A percentile compares a stretch with the other conserved stretches of the same genome.
These are phyloP conservation scores for Echinarachnius parma DNA, from an alignment of 53 echinoderm and acorn worm genomes.

Conservation along the genomic window DNA sequence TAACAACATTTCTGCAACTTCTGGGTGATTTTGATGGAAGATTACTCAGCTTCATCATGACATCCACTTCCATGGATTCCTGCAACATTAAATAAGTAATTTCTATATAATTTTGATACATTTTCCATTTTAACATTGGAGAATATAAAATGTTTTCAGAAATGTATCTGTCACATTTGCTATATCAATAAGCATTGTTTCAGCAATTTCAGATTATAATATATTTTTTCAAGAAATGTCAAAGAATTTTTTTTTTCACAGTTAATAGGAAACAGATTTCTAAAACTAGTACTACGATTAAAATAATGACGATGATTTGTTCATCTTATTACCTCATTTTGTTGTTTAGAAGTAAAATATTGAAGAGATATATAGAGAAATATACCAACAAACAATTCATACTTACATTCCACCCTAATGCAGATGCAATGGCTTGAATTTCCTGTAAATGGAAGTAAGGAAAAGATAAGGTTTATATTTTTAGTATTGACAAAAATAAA, in stretches of 20 bases:
- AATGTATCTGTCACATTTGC: too few species aligned
- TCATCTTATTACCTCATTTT: background rate
- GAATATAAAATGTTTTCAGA: too few species aligned
- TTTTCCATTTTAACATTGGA: too few species aligned
- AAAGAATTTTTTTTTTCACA: too few species aligned
- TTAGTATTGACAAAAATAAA: background rate
- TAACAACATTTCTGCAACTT: slow-evolving; percentile 6
- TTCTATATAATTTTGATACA: too few species aligned
- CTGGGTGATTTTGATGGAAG: slow-evolving; percentile 5
- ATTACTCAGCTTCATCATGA: slow-evolving; percentile 30
- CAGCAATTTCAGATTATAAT: too few species aligned
- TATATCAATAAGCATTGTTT: too few species aligned
- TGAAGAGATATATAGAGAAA: background rate
- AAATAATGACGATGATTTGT: too few species aligned
- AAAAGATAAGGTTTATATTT: background rate
- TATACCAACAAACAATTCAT: background rate
- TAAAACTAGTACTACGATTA: too few species aligned
- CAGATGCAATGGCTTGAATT: slow-evolving; percentile 6
- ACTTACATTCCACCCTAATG: slow-evolving; percentile 12
- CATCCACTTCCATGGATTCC: background rate
- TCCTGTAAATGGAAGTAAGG: background rate
- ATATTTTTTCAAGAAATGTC: too few species aligned
- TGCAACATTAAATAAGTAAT: background rate
- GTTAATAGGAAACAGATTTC: too few species aligned
- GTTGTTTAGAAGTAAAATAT: background rate